Percentiles rank a stretch among this genome's conserved stretches.
Conservation (phyloP, 2,113 vertebrate species). For the Tinamus guttatus region DNA sequence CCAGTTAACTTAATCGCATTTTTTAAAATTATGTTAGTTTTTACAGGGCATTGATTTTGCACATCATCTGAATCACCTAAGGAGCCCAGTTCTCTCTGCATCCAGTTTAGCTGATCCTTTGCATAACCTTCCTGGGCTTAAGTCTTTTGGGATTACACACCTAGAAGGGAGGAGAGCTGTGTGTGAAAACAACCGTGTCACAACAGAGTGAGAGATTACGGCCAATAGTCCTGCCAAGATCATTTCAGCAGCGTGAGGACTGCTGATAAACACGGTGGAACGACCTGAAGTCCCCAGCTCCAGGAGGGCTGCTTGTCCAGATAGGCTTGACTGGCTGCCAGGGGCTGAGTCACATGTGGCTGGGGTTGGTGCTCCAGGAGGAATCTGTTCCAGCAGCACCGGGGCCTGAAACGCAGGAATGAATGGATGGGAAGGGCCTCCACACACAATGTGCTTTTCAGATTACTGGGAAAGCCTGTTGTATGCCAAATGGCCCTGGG, state of each 20-base stretch:
- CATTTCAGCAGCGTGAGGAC: conserved; percentile 64
- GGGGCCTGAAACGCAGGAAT: conserved; percentile 29
- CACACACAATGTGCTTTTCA: conserved; percentile 26
- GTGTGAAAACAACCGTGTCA: not conserved
- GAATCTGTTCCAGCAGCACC: conserved; percentile 55
- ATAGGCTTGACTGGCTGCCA: conserved; percentile 72
- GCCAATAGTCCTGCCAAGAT: conserved; percentile 53
- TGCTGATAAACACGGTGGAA: conserved; percentile 60
- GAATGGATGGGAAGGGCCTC: conserved; percentile 29
- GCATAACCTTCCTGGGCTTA: not conserved
- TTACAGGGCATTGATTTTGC: conserved; percentile 47
- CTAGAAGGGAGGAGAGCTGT: not conserved
- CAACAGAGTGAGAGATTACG: conserved; percentile 37
- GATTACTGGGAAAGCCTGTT: conserved; percentile 19
- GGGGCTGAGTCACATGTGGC: conserved; percentile 62
- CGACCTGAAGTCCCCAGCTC: conserved; percentile 42
- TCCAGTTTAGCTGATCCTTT: conserved; percentile 12
- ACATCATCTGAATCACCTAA: not conserved
- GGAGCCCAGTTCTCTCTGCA: not conserved
- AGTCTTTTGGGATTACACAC: conserved; percentile 14
- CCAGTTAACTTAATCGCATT: conserved; percentile 33
- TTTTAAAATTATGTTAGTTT: conserved; percentile 12
- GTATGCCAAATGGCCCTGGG: conserved; percentile 45
- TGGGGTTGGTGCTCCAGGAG: conserved; percentile 32
- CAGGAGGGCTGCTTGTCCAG: conserved; percentile 55